Evolutionary conservation across 1,140 invertebrate genomes (phyloP).

Genomic region (Drosophila sulfurigaster): DNA sequence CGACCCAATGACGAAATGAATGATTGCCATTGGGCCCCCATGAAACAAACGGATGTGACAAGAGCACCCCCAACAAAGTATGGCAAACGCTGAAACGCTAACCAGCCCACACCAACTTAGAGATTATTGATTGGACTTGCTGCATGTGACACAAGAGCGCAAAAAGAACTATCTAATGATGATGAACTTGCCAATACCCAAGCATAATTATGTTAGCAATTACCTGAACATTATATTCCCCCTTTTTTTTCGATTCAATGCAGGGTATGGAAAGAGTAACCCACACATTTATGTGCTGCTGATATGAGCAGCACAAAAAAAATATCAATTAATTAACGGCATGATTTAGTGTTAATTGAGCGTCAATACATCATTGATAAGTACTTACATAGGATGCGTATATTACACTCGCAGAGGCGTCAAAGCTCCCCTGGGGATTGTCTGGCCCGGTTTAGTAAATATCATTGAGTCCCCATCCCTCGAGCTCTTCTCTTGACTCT

Average conservation of each 20-base stretch:
- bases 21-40: conserved; percentile 48
- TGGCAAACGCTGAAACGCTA: background rate
- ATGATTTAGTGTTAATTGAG: conserved; percentile 79
- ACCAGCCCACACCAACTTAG: conserved; percentile 5
- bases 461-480: background rate
- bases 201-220: background rate
- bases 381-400: conserved; percentile 12
- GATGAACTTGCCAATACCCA: conserved; percentile 8
- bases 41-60: conserved; percentile 37
- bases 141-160: background rate
- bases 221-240: background rate
- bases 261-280: background rate
- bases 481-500: background rate
- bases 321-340: conserved; percentile 67
- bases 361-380: conserved; percentile 29
- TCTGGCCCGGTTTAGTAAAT: background rate
- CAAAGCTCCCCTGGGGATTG: conserved; percentile 4
- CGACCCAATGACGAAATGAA: conserved; percentile 71
- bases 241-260: background rate
- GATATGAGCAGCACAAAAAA: conserved; percentile 28
- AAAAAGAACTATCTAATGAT: conserved; percentile 25
- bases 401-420: conserved; percentile 3
- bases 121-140: conserved; percentile 64
- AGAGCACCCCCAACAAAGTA: background rate
- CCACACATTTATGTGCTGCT: conserved; percentile 7